Percentiles rank a stretch among this genome's conserved stretches.
Conservation (phyloP, 1,140 invertebrate species). For the Drosophila dunni region DNA sequence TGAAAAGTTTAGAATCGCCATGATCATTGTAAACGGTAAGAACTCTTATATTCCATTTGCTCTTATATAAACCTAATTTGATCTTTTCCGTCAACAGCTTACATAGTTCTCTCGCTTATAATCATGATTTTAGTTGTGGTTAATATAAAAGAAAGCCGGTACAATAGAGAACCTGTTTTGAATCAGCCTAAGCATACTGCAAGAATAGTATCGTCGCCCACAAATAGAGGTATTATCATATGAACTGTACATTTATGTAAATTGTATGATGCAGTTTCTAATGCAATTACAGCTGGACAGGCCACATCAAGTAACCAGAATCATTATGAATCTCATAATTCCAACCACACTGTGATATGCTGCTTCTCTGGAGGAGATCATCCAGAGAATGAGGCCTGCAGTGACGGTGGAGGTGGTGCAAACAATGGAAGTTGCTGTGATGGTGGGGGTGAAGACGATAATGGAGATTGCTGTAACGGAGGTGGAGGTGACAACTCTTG, state of each 20-base stretch:
- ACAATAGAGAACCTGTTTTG: not conserved
- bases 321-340: no score
- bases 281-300: no score
- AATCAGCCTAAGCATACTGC: not conserved
- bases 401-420: not conserved
- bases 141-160: not conserved
- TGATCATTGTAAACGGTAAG: not conserved
- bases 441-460: not conserved
- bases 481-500: not conserved
- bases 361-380: no score
- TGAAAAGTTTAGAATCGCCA: not conserved
- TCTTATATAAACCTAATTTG: not conserved
- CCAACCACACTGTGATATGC: no score
- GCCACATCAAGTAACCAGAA: no score
- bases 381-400: not conserved
- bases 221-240: no score
- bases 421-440: not conserved
- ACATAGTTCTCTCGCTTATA: not conserved
- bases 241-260: no score
- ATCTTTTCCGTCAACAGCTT: not conserved
- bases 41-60: not conserved
- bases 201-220: no score
- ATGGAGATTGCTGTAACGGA: not conserved
- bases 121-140: not conserved
- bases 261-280: no score